Evolutionary conservation across 2,888 invertebrate species (phyloP).

Genomic region (Lasius platythorax): DNA sequence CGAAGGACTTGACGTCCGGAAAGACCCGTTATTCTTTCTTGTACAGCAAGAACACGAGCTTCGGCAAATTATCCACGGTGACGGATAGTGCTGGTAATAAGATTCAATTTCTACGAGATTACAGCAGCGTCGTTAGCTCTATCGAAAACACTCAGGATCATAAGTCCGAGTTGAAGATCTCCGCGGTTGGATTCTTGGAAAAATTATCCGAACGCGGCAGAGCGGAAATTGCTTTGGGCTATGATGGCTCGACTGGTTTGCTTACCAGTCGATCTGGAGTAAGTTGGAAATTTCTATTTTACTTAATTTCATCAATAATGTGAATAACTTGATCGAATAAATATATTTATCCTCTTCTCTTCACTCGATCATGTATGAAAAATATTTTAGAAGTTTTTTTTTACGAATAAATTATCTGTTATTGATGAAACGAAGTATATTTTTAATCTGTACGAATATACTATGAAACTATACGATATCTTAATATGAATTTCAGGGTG

Average conservation of each 20-base stretch:
- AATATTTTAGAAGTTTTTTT: background rate
- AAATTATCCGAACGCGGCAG: conserved; percentile 95
- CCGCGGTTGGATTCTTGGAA: conserved; percentile 96
- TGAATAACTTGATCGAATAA: background rate
- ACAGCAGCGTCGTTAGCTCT: conserved; percentile 96
- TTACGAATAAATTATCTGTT: conserved; percentile 7
- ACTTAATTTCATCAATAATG: conserved; percentile 1
- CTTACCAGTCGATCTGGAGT: conserved; percentile 94
- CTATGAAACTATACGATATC: background rate
- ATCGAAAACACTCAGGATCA: conserved; percentile 98
- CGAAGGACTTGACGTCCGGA: conserved; percentile 97
- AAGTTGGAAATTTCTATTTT: conserved; percentile 81
- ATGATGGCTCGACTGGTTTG: conserved; percentile 95
- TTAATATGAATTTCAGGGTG: conserved; percentile 87
- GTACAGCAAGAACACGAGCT: conserved; percentile 98
- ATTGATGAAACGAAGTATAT: background rate
- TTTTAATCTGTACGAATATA: background rate
- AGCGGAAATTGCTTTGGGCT: conserved; percentile 95
- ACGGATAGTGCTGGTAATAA: conserved; percentile 97
- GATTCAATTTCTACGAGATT: conserved; percentile 96
- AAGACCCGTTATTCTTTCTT: conserved; percentile 97
- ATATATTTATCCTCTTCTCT: conserved; percentile 2
- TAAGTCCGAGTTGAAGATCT: conserved; percentile 96
- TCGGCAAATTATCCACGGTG: conserved; percentile 96
- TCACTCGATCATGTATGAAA: background rate